A percentile compares a stretch with the other conserved stretches of the same genome.
phyloP scores from a whole-genome alignment of 1,140 invertebrate species.

The Cherax destructor region DNA sequence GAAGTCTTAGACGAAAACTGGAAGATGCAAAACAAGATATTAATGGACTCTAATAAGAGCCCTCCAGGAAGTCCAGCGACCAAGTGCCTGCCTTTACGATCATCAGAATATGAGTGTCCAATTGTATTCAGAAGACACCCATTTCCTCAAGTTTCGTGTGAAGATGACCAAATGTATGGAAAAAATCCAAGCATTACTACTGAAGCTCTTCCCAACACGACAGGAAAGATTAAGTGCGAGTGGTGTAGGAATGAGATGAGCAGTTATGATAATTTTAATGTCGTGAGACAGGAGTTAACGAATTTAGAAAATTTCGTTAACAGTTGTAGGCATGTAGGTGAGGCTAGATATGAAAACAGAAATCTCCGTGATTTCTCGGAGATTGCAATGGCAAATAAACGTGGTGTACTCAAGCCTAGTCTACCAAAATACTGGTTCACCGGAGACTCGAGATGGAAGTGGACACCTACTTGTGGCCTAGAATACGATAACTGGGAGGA shows the following conservation, averaged over 20 bases:
- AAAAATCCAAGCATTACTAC: not conserved
- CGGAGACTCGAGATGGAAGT: not conserved
- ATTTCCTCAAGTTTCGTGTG: not conserved
- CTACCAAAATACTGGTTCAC: not conserved
- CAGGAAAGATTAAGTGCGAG: not conserved
- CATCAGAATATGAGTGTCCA: not conserved
- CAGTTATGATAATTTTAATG: not conserved
- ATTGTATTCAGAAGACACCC: not conserved
- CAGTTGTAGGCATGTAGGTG: not conserved
- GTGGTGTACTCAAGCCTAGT: not conserved
- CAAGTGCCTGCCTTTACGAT: not conserved
- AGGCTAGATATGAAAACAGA: not conserved
- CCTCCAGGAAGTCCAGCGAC: not conserved
- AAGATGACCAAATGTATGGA: not conserved
- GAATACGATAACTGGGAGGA: not conserved
- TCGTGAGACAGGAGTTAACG: not conserved
- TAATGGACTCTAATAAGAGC: not conserved
- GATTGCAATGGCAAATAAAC: too few relatives aligned
- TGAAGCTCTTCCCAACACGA: not conserved
- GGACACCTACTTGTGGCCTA: not conserved
- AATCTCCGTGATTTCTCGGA: not conserved
- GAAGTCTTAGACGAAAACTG: not conserved
- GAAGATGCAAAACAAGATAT: not conserved
- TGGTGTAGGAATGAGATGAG: not conserved
- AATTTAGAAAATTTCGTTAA: not conserved